A percentile compares a stretch with the other conserved stretches of the same genome.
phyloP scores from a whole-genome alignment of 2,888 invertebrate species.

The Ophion costatus region DNA sequence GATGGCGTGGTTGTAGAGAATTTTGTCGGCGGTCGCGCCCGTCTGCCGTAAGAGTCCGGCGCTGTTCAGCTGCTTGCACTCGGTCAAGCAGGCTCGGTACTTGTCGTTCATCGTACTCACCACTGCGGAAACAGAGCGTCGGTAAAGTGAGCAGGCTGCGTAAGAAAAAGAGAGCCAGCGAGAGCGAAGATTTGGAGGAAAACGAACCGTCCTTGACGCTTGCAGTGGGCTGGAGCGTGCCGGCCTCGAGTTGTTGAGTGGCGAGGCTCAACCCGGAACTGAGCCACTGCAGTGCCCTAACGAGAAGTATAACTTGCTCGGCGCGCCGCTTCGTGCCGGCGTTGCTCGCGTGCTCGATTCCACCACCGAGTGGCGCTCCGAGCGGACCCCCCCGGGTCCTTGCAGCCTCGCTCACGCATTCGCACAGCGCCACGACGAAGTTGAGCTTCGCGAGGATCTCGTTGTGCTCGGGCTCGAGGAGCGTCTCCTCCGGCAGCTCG shows the following conservation, averaged over 20 bases:
- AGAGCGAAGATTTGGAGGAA: not conserved
- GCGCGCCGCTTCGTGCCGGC: slow-evolving; percentile 85
- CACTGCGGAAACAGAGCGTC: slow-evolving; percentile 86
- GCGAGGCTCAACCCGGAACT: slow-evolving; percentile 97
- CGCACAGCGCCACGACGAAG: slow-evolving; percentile 97
- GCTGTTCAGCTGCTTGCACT: slow-evolving; percentile 94
- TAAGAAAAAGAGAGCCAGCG: not conserved
- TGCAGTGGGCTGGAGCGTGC: slow-evolving; percentile 94
- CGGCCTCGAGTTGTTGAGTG: slow-evolving; percentile 92
- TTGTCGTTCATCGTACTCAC: slow-evolving; percentile 95
- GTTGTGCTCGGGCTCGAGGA: slow-evolving; percentile 98
- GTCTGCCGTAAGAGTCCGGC: slow-evolving; percentile 89
- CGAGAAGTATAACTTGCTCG: slow-evolving; percentile 94
- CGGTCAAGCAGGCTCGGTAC: slow-evolving; percentile 94
- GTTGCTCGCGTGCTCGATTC: slow-evolving; percentile 78
- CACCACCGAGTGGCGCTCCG: slow-evolving; percentile 84
- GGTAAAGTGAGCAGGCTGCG: not conserved
- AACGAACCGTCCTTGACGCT: slow-evolving; percentile 94
- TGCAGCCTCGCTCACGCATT: slow-evolving; percentile 96
- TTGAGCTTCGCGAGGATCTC: slow-evolving; percentile 98
- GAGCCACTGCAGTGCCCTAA: slow-evolving; percentile 96
- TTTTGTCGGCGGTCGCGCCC: slow-evolving; percentile 96
- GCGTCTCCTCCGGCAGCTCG: slow-evolving; percentile 97
- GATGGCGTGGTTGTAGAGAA: slow-evolving; percentile 98
- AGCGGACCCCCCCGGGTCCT: slow-evolving; percentile 92